Evolutionary conservation across 2,888 invertebrate genomes (phyloP).

Genomic region (Diaperis boleti): DNA sequence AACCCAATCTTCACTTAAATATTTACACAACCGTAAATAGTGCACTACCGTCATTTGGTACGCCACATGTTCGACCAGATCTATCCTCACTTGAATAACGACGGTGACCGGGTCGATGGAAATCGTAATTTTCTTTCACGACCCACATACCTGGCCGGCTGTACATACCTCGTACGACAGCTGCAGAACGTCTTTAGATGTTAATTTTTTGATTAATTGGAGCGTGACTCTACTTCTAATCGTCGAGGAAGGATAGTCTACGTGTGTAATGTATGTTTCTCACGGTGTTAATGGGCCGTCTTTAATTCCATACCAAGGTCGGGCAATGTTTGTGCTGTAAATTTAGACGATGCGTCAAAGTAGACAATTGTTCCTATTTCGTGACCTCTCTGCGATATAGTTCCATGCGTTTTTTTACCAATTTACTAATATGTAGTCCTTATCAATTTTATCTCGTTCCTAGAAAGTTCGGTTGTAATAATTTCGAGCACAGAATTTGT

Average conservation of each 20-base stretch:
- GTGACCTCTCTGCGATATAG: neutral
- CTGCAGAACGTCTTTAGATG: slow-evolving; percentile 21
- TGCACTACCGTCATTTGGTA: too few species aligned
- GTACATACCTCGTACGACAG: slow-evolving; percentile 11
- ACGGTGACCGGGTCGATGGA: slow-evolving; percentile 6
- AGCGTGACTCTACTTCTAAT: slow-evolving; percentile 16
- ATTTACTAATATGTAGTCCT: too few species aligned
- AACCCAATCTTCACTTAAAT: too few species aligned
- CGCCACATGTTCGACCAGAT: neutral
- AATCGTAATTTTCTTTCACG: slow-evolving; percentile 13
- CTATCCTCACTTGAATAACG: slow-evolving; percentile 13
- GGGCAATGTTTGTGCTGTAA: slow-evolving; percentile 11
- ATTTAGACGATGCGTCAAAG: slow-evolving; percentile 13
- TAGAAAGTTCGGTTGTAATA: too few species aligned
- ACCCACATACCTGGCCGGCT: slow-evolving; percentile 12
- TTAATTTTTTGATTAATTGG: slow-evolving; percentile 19
- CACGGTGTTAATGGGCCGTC: slow-evolving; percentile 27
- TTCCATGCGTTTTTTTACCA: neutral
- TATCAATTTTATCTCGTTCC: too few species aligned
- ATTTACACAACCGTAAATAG: too few species aligned
- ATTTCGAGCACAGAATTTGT: too few species aligned
- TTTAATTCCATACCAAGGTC: slow-evolving; percentile 29
- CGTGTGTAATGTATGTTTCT: slow-evolving; percentile 20
- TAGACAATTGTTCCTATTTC: slow-evolving; percentile 3
- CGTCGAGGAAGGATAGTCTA: neutral